These are phyloP conservation scores for Cyclargus thomasi DNA, from an alignment of 1,140 invertebrate genomes.

Conservation along the genomic window DNA sequence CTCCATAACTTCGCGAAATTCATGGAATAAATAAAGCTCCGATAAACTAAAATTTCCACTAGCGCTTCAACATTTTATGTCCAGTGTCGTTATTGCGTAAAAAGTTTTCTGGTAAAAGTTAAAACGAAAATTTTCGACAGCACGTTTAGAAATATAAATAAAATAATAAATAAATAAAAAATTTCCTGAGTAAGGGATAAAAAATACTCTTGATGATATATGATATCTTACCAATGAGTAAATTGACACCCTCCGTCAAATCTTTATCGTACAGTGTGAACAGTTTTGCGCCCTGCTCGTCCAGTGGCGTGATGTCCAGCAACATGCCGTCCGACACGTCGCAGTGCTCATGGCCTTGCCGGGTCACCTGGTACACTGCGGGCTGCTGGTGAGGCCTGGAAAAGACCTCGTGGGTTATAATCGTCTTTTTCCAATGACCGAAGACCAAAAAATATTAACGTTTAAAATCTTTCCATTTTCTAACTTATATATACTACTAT, in stretches of 20 bases:
- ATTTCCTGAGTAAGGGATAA: too few species aligned
- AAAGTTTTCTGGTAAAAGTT: background rate
- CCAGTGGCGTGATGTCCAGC: constrained; percentile 79
- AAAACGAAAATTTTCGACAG: too few species aligned
- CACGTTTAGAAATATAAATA: too few species aligned
- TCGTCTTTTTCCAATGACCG: too few species aligned
- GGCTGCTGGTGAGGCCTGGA: constrained; percentile 60
- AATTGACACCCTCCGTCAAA: constrained; percentile 80
- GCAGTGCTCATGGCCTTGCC: constrained; percentile 80
- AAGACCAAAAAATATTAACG: too few species aligned
- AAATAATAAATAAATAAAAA: too few species aligned
- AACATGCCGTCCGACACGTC: constrained; percentile 80
- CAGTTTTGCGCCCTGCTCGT: constrained; percentile 78
- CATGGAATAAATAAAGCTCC: background rate
- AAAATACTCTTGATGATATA: background rate
- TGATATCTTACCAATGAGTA: constrained; percentile 76
- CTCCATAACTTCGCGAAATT: background rate
- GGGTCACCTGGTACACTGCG: constrained; percentile 79
- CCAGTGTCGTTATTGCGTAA: too few species aligned
- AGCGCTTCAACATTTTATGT: too few species aligned
- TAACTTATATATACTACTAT: too few species aligned
- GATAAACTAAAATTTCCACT: background rate
- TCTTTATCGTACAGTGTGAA: constrained; percentile 83
- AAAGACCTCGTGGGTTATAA: background rate
- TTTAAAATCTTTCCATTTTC: too few species aligned